These are phyloP conservation scores for Macrotis lagotis DNA, from an alignment of 2,113 vertebrate species.

Conservation along the genomic window DNA sequence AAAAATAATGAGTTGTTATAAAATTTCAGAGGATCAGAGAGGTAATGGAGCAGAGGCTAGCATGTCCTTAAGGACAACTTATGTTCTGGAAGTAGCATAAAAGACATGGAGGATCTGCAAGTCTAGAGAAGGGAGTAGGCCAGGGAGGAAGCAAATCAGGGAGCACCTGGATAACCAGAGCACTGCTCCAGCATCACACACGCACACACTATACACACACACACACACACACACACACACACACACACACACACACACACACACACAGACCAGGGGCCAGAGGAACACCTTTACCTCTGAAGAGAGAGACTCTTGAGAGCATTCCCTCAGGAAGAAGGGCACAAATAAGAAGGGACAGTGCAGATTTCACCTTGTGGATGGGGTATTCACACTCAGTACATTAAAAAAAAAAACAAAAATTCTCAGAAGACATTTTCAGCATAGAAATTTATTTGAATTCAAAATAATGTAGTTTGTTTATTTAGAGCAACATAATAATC, in stretches of 20 bases:
- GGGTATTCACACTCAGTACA: not conserved
- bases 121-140: not conserved
- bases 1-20: too few relatives aligned
- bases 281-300: too few relatives aligned
- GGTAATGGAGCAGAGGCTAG: not conserved
- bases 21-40: not conserved
- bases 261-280: too few relatives aligned
- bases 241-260: too few relatives aligned
- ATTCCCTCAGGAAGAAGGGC: not conserved
- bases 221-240: too few relatives aligned
- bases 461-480: conserved; percentile 81
- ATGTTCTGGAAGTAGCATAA: not conserved
- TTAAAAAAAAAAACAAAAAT: conserved; percentile 55
- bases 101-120: not conserved
- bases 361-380: not conserved
- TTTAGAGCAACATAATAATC: conserved; percentile 80
- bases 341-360: not conserved
- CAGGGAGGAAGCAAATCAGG: too few relatives aligned
- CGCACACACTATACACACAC: too few relatives aligned
- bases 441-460: conserved; percentile 85
- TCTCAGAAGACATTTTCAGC: conserved; percentile 72
- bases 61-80: not conserved
- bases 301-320: not conserved
- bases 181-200: not conserved
- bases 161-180: not conserved